Conservation (phyloP, 2,113 vertebrate genomes). For the Nothobranchius kuhntae region DNA sequence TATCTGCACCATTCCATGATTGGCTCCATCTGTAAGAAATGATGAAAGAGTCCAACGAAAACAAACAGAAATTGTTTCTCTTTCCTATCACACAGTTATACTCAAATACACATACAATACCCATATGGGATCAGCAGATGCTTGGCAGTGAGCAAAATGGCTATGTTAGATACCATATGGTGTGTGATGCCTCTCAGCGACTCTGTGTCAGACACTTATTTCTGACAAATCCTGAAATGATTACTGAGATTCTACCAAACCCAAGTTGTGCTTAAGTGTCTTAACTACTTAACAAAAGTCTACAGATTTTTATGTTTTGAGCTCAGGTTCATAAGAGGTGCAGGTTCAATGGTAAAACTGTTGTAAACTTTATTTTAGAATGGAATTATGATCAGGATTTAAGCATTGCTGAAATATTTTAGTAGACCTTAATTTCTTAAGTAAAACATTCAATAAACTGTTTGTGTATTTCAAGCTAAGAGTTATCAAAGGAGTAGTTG, state of each 20-base stretch:
- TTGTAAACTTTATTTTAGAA: too few relatives aligned
- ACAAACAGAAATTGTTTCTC: conserved; percentile 50
- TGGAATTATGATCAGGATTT: too few relatives aligned
- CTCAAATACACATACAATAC: conserved; percentile 49
- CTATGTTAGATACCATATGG: conserved; percentile 71
- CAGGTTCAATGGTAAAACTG: too few relatives aligned
- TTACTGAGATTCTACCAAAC: conserved; percentile 27
- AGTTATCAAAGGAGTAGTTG: too few relatives aligned
- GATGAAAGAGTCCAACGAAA: conserved; percentile 61
- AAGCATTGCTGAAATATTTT: too few relatives aligned
- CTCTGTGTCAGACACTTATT: conserved; percentile 51
- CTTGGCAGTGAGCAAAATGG: conserved; percentile 68
- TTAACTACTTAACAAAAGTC: conserved; percentile 3
- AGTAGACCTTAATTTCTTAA: too few relatives aligned
- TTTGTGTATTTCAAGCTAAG: too few relatives aligned
- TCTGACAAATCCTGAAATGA: conserved; percentile 54
- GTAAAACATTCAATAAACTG: too few relatives aligned
- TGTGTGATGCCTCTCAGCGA: conserved; percentile 51
- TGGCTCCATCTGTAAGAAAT: conserved; percentile 62
- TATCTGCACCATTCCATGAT: conserved; percentile 47
- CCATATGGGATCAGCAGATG: conserved; percentile 76
- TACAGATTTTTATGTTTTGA: conserved; percentile 6
- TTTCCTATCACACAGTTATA: conserved; percentile 41
- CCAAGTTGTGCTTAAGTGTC: background rate
- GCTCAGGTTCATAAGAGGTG: background rate